phyloP scores from a whole-genome alignment of 2,113 vertebrate genomes.

The Nannobrachium achirus region DNA sequence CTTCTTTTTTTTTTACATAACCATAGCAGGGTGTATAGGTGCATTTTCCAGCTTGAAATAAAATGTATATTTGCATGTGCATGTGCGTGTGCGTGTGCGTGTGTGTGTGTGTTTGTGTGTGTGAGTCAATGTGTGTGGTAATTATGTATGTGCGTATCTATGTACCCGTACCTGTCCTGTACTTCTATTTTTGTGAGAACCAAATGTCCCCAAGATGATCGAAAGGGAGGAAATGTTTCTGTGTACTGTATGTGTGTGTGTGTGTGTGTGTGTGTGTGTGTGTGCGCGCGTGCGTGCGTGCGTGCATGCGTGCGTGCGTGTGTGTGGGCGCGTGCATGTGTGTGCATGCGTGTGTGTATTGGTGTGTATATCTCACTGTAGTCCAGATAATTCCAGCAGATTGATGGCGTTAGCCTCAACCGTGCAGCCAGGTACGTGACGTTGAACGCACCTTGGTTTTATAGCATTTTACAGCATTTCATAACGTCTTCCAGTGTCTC shows the following conservation, averaged over 20 bases:
- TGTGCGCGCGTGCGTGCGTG: background rate
- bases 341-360: conserved; percentile 4
- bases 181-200: too few relatives aligned
- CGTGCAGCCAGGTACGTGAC: conserved; percentile 18
- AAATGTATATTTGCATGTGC: conserved; percentile 4
- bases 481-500: conserved; percentile 54
- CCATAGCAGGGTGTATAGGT: conserved; percentile 11
- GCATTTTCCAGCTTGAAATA: conserved; percentile 43
- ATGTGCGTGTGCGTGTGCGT: background rate
- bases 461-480: conserved; percentile 50
- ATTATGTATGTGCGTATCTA: background rate
- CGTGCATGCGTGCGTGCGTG: background rate
- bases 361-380: conserved; percentile 24
- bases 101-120: background rate
- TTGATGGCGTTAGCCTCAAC: conserved; percentile 52
- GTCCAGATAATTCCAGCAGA: conserved; percentile 49
- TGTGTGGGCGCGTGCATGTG: background rate
- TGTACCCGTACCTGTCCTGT: too few relatives aligned
- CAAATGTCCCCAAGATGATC: too few relatives aligned
- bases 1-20: conserved; percentile 44
- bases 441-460: conserved; percentile 48
- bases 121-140: background rate
- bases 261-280: background rate
- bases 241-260: background rate
- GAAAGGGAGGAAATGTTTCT: too few relatives aligned